A percentile compares a stretch with the other conserved stretches of the same genome.
Conservation (phyloP, 2,113 vertebrate genomes). For the Electrona antarctica region DNA sequence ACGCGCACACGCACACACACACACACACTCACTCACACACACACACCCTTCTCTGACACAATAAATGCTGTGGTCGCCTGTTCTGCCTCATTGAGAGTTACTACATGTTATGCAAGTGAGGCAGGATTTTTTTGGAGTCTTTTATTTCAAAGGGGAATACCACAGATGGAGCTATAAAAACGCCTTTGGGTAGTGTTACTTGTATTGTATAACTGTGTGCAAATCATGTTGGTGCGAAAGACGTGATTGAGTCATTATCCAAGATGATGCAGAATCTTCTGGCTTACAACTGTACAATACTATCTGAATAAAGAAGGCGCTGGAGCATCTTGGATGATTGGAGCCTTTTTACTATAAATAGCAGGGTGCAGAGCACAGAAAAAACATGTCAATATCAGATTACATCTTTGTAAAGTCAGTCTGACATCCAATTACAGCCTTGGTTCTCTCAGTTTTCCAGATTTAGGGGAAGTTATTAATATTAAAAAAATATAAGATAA, state of each 20-base stretch:
- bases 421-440: too few relatives aligned
- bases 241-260: not conserved
- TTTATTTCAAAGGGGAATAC: slow-evolving; percentile 10
- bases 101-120: slow-evolving; percentile 26
- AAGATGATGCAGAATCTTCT: too few relatives aligned
- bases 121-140: slow-evolving; percentile 18
- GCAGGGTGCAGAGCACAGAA: too few relatives aligned
- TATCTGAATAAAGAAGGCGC: too few relatives aligned
- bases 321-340: too few relatives aligned
- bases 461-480: too few relatives aligned
- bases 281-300: too few relatives aligned
- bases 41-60: slow-evolving; percentile 45
- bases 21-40: slow-evolving; percentile 1
- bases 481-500: too few relatives aligned
- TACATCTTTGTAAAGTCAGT: too few relatives aligned
- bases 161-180: not conserved
- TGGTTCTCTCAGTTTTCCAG: too few relatives aligned
- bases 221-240: slow-evolving; percentile 47
- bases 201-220: not conserved
- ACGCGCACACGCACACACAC: not conserved
- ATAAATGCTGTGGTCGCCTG: slow-evolving; percentile 48
- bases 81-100: slow-evolving; percentile 47
- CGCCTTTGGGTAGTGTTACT: not conserved
- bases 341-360: too few relatives aligned
- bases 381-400: too few relatives aligned